Evolutionary conservation across 1,140 invertebrate genomes (phyloP).

Genomic region (Drosophila athabasca): DNA sequence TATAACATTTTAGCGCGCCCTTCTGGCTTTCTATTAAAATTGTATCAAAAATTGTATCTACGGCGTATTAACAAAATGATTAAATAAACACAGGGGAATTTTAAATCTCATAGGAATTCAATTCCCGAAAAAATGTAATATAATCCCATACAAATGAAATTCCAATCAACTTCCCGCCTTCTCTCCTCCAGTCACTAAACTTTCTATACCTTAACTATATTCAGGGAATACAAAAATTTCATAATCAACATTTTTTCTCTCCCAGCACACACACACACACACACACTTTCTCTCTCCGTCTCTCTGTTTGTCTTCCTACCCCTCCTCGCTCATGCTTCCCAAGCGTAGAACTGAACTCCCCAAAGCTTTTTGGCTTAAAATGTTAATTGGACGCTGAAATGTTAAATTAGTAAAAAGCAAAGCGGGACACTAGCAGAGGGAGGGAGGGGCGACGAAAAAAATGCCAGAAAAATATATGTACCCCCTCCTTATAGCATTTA

Average conservation of each 20-base stretch:
- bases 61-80: not conserved
- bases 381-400: constrained; percentile 77
- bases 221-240: constrained; percentile 45
- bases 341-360: constrained; percentile 16
- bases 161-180: constrained; percentile 10
- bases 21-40: no score
- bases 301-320: not conserved
- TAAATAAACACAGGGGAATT: not conserved
- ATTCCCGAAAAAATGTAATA: no score
- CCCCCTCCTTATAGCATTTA: constrained; percentile 16
- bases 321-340: no score
- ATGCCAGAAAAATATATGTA: constrained; percentile 39
- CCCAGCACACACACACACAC: constrained; percentile 14
- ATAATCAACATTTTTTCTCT: constrained; percentile 60
- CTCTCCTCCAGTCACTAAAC: no score
- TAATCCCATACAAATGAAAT: constrained; percentile 10
- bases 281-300: not conserved
- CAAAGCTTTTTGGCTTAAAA: constrained; percentile 64
- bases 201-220: not conserved
- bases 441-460: constrained; percentile 16
- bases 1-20: no score
- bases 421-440: constrained; percentile 8
- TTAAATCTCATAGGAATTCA: not conserved
- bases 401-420: constrained; percentile 63
- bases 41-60: no score